Evolutionary conservation across 1,140 invertebrate species (phyloP), one percentile per base, ranked within the genome.

Genomic region (Hypsibius dujardini): DNA sequence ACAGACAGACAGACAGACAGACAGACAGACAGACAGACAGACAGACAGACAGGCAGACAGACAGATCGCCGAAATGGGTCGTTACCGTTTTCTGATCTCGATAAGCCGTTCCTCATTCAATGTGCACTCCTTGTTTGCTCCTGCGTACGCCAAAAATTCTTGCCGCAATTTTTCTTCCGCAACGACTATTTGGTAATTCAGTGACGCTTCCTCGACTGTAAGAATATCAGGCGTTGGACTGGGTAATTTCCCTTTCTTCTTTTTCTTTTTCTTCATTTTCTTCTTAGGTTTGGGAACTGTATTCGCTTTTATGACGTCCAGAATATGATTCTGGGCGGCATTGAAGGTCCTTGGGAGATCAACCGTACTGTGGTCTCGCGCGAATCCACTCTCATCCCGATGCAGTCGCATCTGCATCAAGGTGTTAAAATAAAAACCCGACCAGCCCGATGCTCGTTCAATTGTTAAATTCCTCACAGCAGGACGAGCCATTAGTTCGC

Each of bases 101-200:
- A 67, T 42, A 42, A 67, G 12, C 3, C 42, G 62, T 67, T 67
- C 62, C 3, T 67, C 12, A 3, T 15, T 7, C 12, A 15, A 15
- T 15, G 3, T 67, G 12, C 62, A 12, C 3, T 67, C 12, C 12
- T 67, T 3, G 12, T 7, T 15, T 3, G 62, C 62, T 7, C 12
- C 7, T 67, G 12, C 3, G 62, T 15, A 67, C 7, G 12, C 62
- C 62, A 67, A 42, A 12, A 15, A 42, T 15, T 67, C 12, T 42
- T 45, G 62, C 3, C 42, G 12, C 42, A 67, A 42, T 42, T 45
- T 12, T 67, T 67, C 62, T 67, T 67, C 62, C 7, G 12, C 62
- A 42, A 67, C 42, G 3, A 45, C 62, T 7, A 67, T 67, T 42
- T 67, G 62, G 62, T 67, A 67, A 42, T 67, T 67, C 12, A 67